These are phyloP conservation scores for Mus musculus DNA, from an alignment of 2,113 vertebrate species.

Conservation along the genomic window DNA sequence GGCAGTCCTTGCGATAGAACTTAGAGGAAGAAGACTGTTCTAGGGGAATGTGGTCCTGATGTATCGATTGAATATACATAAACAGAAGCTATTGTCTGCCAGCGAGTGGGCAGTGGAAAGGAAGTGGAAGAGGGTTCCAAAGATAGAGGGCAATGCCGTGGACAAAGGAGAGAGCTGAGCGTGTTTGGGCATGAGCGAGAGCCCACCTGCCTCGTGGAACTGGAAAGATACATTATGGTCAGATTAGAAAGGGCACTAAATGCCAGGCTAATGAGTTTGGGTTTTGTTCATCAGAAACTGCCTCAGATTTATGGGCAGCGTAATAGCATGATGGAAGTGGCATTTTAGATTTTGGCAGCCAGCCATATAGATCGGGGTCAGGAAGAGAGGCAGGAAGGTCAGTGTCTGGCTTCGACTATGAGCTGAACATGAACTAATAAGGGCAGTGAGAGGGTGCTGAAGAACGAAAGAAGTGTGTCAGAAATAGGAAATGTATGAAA, in stretches of 20 bases:
- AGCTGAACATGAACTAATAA: slow-evolving; percentile 37
- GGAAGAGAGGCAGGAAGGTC: slow-evolving; percentile 26
- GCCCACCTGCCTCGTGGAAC: background rate
- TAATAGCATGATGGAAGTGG: slow-evolving; percentile 50
- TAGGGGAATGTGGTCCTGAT: background rate
- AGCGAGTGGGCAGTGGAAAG: background rate
- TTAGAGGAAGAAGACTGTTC: slow-evolving; percentile 42
- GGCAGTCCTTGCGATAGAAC: background rate
- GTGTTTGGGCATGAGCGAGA: background rate
- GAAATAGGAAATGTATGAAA: background rate
- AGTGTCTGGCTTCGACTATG: slow-evolving; percentile 8
- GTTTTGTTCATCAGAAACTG: slow-evolving; percentile 63
- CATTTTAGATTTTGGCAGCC: slow-evolving; percentile 60
- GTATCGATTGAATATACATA: slow-evolving; percentile 27
- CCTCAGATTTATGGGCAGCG: slow-evolving; percentile 49
- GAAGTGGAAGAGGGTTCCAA: background rate
- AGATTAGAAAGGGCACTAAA: slow-evolving; percentile 52
- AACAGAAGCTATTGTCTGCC: slow-evolving; percentile 18
- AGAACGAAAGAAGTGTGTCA: background rate
- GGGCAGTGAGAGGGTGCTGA: background rate
- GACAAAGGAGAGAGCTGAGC: background rate
- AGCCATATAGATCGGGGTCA: slow-evolving; percentile 40
- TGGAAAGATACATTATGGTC: slow-evolving; percentile 42
- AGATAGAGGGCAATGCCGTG: background rate
- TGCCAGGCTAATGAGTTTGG: slow-evolving; percentile 47